Evolutionary conservation across 2,888 invertebrate species (phyloP).

Genomic region (Coronaproctus castanopsis): DNA sequence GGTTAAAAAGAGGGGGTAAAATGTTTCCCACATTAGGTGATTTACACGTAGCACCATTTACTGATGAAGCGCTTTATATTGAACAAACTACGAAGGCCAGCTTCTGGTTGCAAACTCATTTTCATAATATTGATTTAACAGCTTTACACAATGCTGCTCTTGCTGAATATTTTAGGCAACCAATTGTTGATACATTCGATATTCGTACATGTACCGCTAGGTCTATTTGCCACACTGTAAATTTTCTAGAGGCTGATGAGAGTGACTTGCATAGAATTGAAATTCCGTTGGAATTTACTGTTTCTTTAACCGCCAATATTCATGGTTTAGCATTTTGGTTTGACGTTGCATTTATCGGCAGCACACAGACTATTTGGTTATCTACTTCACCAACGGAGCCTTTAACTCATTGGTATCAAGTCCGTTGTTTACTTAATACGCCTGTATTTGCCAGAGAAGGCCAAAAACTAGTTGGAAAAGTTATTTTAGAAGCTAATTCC

Average conservation of each 20-base stretch:
- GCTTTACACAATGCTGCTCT: constrained; percentile 78
- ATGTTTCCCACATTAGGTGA: constrained; percentile 97
- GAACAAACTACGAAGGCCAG: constrained; percentile 97
- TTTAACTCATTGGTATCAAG: constrained; percentile 98
- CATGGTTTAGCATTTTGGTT: constrained; percentile 99
- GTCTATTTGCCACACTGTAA: constrained; percentile 77
- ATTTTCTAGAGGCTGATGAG: constrained; percentile 81
- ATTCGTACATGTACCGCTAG: constrained; percentile 90
- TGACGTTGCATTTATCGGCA: constrained; percentile 88
- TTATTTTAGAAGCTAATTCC: constrained; percentile 63
- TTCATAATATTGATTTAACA: constrained; percentile 91
- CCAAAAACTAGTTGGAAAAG: constrained; percentile 69
- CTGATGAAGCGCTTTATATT: constrained; percentile 90
- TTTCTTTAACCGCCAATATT: constrained; percentile 79
- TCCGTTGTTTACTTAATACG: constrained; percentile 79
- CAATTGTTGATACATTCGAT: constrained; percentile 96
- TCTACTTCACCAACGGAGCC: constrained; percentile 96
- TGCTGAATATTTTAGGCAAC: constrained; percentile 93
- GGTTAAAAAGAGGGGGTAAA: constrained; percentile 69
- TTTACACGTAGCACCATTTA: constrained; percentile 91
- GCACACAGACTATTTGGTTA: constrained; percentile 77
- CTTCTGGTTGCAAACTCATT: constrained; percentile 94
- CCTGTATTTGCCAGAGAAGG: constrained; percentile 90
- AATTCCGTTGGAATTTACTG: constrained; percentile 81
- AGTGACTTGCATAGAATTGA: constrained; percentile 86